phyloP scores from a whole-genome alignment of 2,797 vertebrate genomes.

The Gastrophryne carolinensis region DNA sequence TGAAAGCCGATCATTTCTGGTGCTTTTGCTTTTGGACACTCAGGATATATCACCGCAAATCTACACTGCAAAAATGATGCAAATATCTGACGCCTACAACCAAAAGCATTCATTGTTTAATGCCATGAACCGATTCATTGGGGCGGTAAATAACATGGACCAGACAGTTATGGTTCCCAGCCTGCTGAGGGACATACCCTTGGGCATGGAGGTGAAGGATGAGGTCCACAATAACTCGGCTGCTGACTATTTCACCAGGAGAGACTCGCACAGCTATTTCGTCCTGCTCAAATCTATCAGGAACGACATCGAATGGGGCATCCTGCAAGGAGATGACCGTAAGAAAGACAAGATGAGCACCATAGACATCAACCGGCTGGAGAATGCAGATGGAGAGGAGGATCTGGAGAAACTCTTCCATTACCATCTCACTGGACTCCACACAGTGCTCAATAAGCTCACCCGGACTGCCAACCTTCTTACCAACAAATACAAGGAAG shows the following conservation, averaged over 20 bases:
- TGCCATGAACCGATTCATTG: slow-evolving; percentile 93
- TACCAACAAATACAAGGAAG: slow-evolving; percentile 89
- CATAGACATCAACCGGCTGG: slow-evolving; percentile 70
- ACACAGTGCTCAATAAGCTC: slow-evolving; percentile 83
- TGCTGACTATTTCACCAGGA: slow-evolving; percentile 70
- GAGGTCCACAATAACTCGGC: slow-evolving; percentile 64
- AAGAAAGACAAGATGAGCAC: slow-evolving; percentile 65
- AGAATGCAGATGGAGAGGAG: slow-evolving; percentile 74
- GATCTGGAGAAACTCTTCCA: slow-evolving; percentile 88
- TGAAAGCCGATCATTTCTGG: not conserved
- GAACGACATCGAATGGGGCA: slow-evolving; percentile 93
- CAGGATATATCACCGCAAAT: not conserved
- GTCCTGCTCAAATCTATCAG: slow-evolving; percentile 93
- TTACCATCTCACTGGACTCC: slow-evolving; percentile 86
- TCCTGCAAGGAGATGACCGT: slow-evolving; percentile 73
- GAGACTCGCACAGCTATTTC: slow-evolving; percentile 95
- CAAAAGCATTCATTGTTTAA: slow-evolving; percentile 93
- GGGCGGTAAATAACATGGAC: slow-evolving; percentile 97
- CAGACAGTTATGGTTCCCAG: slow-evolving; percentile 97
- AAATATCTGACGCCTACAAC: slow-evolving; percentile 78
- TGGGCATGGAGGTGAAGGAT: slow-evolving; percentile 75
- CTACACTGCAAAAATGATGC: slow-evolving; percentile 72
- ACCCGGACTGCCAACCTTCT: slow-evolving; percentile 86
- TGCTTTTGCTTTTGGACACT: not conserved
- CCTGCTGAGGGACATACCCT: slow-evolving; percentile 89